These are phyloP conservation scores for Conchocele bisecta DNA, from an alignment of 2,888 invertebrate genomes.

Conservation along the genomic window DNA sequence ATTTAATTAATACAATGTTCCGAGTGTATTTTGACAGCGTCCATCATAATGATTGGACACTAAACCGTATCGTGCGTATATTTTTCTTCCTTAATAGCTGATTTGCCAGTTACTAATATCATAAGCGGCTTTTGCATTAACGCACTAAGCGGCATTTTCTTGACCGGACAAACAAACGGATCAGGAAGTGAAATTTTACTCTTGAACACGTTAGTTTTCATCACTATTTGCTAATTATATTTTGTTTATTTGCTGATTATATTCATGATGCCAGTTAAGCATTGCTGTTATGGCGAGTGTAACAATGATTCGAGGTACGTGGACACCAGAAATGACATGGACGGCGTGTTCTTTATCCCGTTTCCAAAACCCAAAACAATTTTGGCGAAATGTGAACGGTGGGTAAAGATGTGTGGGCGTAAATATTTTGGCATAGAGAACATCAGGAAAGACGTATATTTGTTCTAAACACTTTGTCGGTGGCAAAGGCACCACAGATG, in stretches of 20 bases:
- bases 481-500: conserved; percentile 12
- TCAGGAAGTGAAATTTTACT: too few species aligned
- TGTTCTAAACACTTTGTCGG: conserved; percentile 32
- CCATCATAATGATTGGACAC: too few species aligned
- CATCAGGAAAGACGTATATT: conserved; percentile 28
- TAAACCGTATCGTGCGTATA: too few species aligned
- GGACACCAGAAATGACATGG: neutral
- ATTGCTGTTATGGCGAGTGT: conserved; percentile 19
- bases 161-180: too few species aligned
- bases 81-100: too few species aligned
- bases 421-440: neutral
- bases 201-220: too few species aligned
- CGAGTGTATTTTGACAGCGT: too few species aligned
- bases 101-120: too few species aligned
- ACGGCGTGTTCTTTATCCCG: conserved; percentile 2
- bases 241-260: neutral
- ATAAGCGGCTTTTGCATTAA: too few species aligned
- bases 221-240: neutral
- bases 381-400: conserved; percentile 6
- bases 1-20: too few species aligned
- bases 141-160: too few species aligned
- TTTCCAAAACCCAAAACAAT: conserved; percentile 4
- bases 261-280: conserved; percentile 5
- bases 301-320: conserved; percentile 10
- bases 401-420: conserved; percentile 15